Evolutionary conservation across 2,113 vertebrate genomes (phyloP).

Genomic region (Dicaeum eximium): DNA sequence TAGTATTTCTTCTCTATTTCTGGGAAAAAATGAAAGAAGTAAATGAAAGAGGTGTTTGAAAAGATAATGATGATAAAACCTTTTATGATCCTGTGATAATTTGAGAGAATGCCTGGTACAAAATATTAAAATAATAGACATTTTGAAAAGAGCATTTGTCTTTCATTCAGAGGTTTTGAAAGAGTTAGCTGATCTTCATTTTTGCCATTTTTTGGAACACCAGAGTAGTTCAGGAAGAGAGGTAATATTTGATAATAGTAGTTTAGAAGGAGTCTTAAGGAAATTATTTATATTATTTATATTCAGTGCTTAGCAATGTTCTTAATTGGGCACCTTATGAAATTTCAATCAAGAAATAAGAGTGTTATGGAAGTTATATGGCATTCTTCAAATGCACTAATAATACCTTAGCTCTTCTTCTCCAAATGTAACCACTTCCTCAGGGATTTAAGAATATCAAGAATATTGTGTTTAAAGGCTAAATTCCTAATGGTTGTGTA

Average conservation of each 20-base stretch:
- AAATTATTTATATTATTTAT: background rate
- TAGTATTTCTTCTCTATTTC: background rate
- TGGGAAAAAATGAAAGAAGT: background rate
- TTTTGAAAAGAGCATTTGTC: background rate
- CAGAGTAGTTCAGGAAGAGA: background rate
- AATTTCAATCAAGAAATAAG: background rate
- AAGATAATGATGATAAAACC: background rate
- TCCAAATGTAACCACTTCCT: background rate
- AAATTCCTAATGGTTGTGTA: background rate
- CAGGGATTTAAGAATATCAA: background rate
- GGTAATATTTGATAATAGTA: background rate
- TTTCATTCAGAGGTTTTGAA: background rate
- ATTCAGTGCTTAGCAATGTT: background rate
- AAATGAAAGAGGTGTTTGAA: background rate
- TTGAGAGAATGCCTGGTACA: background rate
- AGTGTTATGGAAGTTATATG: background rate
- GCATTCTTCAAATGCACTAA: background rate
- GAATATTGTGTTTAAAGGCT: background rate
- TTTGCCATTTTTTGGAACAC: background rate
- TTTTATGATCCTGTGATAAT: background rate
- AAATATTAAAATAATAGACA: background rate
- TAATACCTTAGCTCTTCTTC: background rate
- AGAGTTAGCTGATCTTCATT: background rate
- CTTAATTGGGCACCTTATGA: background rate
- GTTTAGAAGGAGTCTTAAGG: background rate